phyloP scores from a whole-genome alignment of 2,888 invertebrate genomes.

The Drosophila maculinotata region DNA sequence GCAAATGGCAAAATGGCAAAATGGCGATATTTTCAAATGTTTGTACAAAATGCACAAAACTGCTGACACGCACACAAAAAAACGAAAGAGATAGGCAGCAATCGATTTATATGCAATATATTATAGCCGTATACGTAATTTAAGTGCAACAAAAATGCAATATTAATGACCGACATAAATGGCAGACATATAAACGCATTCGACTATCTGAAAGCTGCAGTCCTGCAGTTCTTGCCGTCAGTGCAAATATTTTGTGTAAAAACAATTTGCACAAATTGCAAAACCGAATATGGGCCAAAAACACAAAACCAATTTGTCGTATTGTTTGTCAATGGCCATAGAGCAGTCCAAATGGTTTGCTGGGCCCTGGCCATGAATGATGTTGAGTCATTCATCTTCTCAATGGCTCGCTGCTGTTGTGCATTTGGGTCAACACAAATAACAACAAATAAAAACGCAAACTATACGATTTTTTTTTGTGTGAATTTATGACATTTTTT shows the following conservation, averaged over 20 bases:
- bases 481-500: conserved; percentile 30
- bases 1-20: conserved; percentile 41
- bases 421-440: conserved; percentile 50
- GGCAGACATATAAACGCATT: conserved; percentile 22
- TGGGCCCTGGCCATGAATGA: conserved; percentile 55
- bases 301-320: conserved; percentile 70
- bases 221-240: conserved; percentile 16
- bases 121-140: conserved; percentile 24
- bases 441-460: conserved; percentile 23
- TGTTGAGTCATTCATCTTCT: conserved; percentile 61
- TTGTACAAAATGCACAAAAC: conserved; percentile 32
- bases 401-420: conserved; percentile 14
- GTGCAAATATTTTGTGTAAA: conserved; percentile 65
- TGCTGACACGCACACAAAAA: conserved; percentile 26
- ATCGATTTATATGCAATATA: conserved; percentile 38
- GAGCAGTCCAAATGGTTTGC: conserved; percentile 15
- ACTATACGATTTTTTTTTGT: conserved; percentile 11
- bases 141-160: conserved; percentile 66
- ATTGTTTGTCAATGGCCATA: conserved; percentile 63
- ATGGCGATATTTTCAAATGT: conserved; percentile 39
- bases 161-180: conserved; percentile 69
- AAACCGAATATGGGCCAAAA: conserved; percentile 50
- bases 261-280: conserved; percentile 70
- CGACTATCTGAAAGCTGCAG: conserved; percentile 29
- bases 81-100: background rate